Evolutionary conservation across 2,888 invertebrate genomes (phyloP).

Genomic region (Rapana venosa): DNA sequence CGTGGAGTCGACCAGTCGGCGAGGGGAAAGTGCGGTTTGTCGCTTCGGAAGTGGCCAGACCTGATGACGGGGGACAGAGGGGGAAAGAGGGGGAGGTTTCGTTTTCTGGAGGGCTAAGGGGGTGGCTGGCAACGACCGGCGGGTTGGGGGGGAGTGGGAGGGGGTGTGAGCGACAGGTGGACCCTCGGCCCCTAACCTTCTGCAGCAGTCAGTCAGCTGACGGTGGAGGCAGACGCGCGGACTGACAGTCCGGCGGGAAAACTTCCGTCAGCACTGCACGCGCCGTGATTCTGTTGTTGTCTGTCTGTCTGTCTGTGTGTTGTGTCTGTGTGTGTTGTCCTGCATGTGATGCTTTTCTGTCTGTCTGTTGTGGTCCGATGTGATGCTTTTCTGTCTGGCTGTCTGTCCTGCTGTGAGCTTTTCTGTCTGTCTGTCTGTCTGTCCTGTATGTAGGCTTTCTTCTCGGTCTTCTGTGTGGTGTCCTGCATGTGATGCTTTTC

Average conservation of each 20-base stretch:
- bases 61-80: not conserved
- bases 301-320: not conserved
- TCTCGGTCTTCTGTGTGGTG: too few relatives aligned
- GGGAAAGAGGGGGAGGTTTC: not conserved
- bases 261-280: conserved; percentile 9
- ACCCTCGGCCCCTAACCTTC: conserved; percentile 49
- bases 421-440: too few relatives aligned
- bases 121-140: not conserved
- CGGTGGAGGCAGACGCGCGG: not conserved
- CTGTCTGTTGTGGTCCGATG: too few relatives aligned
- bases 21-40: not conserved
- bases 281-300: not conserved
- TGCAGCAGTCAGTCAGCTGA: conserved; percentile 51
- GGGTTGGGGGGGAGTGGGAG: not conserved
- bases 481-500: too few relatives aligned
- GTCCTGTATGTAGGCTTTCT: too few relatives aligned
- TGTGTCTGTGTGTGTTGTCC: too few relatives aligned
- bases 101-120: not conserved
- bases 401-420: too few relatives aligned
- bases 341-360: too few relatives aligned
- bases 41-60: not conserved
- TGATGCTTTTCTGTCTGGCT: too few relatives aligned
- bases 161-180: not conserved
- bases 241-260: conserved; percentile 28
- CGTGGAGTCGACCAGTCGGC: not conserved